These are phyloP conservation scores for Thaumetopoea pityocampa DNA, from an alignment of 1,140 invertebrate genomes.

Conservation along the genomic window DNA sequence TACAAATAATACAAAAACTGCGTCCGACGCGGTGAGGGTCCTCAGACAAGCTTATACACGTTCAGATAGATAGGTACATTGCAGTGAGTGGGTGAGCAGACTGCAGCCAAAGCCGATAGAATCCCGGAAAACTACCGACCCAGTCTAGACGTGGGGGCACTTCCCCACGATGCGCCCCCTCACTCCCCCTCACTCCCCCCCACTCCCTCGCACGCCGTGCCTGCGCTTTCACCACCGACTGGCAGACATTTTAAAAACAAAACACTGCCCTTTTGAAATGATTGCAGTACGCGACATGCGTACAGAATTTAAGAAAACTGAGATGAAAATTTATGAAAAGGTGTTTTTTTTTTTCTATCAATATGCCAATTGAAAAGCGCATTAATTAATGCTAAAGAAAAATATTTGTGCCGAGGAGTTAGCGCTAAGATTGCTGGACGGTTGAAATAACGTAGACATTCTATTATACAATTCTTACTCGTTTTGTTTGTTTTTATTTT, in stretches of 20 bases:
- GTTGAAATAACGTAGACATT: no score
- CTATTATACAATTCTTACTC: no score
- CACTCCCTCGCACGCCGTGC: constrained; percentile 19
- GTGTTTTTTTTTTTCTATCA: no score
- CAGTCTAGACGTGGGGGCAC: constrained; percentile 74
- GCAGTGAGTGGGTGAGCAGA: constrained; percentile 67
- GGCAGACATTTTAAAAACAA: constrained; percentile 70
- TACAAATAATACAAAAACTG: constrained; percentile 59
- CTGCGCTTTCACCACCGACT: constrained; percentile 68
- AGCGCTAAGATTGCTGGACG: no score
- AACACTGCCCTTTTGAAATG: constrained; percentile 58
- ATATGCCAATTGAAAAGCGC: no score
- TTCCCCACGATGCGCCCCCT: constrained; percentile 43
- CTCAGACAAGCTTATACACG: constrained; percentile 53
- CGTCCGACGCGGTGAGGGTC: constrained; percentile 61
- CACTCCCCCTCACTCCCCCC: constrained; percentile 27
- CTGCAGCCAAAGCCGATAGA: constrained; percentile 71
- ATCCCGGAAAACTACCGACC: constrained; percentile 75
- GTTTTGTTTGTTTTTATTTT: no score
- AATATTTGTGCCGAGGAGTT: no score
- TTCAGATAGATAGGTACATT: constrained; percentile 42
- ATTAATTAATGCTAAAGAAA: no score
- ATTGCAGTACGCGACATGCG: constrained; percentile 43
- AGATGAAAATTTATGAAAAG: constrained; percentile 39
- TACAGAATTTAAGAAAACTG: constrained; percentile 38